Evolutionary conservation across 2,113 vertebrate species (phyloP), one percentile per base, ranked within the genome.

Genomic region (Taxidea taxus): DNA sequence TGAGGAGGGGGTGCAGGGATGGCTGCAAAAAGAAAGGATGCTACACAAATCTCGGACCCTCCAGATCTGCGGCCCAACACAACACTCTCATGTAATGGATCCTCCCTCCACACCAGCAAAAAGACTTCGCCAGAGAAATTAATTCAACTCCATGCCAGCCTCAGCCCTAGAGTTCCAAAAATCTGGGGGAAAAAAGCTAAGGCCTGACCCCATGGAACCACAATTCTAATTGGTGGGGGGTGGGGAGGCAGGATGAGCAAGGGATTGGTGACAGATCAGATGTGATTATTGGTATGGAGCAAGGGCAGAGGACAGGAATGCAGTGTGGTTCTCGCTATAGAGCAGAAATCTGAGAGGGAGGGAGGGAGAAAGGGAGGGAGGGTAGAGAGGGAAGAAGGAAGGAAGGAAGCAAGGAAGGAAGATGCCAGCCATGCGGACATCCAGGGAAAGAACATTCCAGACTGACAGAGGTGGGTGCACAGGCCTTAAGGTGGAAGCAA

Each of bases 121-220:
- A 83, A 10, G 44, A 49, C 51, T 85, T 39, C 39, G 44, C 74
- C 70, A 87, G 27, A 87, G 44, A 92, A 68, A 87, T 49, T 34
- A 37, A 78, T 20, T 49, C 39, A 70, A 11, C 85, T 42, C 7
- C n/a, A 25, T 60, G 56, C 74, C 37, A 68, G 39, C 62, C 27
- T 92, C 31, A 34, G 11, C 64, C 51, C 21, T 25, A 54, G 64
- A 84, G 7, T 60, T 37, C 90, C 12, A 37, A 54, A 60, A n/a
- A 77, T 58, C 68, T 25, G 29, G 31, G 77, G 54, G 6, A 7
- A 34, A 62, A 88, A 78, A 70, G 51, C 39, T 11, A 70, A 88
- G 66, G 29, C 75, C 44, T 87, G 39, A n/a, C 21, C 25, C 86
- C 29, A 18, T 0, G 39, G 34, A 64, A 29, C 47, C 6, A 39